Conservation (phyloP, 2,797 vertebrate genomes). For the Characodon lateralis region DNA sequence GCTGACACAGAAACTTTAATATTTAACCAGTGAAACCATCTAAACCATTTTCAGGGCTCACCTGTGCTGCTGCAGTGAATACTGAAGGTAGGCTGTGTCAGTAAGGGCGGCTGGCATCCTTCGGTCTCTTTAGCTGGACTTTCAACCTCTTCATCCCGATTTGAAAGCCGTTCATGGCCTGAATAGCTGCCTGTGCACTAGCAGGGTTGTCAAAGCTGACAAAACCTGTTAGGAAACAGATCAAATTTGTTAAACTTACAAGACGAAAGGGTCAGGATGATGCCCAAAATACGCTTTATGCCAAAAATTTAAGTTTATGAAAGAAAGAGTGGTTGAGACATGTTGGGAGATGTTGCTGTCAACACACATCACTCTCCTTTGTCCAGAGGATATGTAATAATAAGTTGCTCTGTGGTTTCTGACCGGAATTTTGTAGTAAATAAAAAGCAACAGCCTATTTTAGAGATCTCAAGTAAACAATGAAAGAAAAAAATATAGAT, state of each 20-base stretch:
- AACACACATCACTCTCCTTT: slow-evolving; percentile 25
- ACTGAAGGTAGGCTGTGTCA: slow-evolving; percentile 83
- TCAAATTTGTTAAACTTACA: slow-evolving; percentile 8
- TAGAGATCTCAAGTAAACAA: slow-evolving; percentile 5
- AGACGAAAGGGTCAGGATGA: background rate
- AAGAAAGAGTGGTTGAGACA: slow-evolving; percentile 12
- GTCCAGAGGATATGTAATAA: slow-evolving; percentile 28
- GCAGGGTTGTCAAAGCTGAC: slow-evolving; percentile 99
- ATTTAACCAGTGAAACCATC: background rate
- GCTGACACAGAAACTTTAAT: background rate
- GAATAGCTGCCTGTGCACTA: slow-evolving; percentile 97
- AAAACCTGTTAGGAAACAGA: slow-evolving; percentile 82
- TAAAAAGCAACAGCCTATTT: slow-evolving; percentile 7
- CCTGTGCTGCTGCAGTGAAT: slow-evolving; percentile 84
- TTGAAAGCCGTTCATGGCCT: slow-evolving; percentile 99
- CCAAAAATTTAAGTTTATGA: background rate
- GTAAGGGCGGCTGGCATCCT: slow-evolving; percentile 95
- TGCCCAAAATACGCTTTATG: background rate
- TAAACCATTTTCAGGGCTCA: slow-evolving; percentile 42
- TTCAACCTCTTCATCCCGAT: slow-evolving; percentile 99
- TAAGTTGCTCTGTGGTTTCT: slow-evolving; percentile 11
- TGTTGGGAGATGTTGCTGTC: slow-evolving; percentile 22
- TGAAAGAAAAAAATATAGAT: background rate
- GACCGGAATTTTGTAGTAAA: slow-evolving; percentile 2
- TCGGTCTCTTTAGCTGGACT: slow-evolving; percentile 97